phyloP scores from a whole-genome alignment of 2,888 invertebrate genomes.

The Drosophila nr. perissopoda region DNA sequence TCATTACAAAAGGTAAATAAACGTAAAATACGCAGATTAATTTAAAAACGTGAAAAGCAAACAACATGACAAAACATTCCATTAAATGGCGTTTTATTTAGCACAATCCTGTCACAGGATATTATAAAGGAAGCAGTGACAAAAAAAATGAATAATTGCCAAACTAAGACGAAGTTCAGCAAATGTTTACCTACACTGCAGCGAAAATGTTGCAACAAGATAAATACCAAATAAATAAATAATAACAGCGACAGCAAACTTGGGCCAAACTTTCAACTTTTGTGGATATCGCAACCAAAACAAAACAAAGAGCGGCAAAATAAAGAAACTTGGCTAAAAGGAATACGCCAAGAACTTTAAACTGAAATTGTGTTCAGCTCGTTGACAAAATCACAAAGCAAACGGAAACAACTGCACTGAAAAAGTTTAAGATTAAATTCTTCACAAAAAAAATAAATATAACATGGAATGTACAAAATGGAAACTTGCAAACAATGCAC shows the following conservation, averaged over 20 bases:
- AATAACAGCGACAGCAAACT: conserved; percentile 32
- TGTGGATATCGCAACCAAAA: conserved; percentile 17
- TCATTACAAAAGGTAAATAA: conserved; percentile 27
- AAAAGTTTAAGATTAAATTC: conserved; percentile 53
- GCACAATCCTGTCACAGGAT: conserved; percentile 20
- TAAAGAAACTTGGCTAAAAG: conserved; percentile 6
- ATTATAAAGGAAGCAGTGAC: conserved; percentile 11
- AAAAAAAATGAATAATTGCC: conserved; percentile 39
- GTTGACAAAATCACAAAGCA: conserved; percentile 54
- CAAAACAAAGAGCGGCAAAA: background rate
- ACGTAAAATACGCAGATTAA: conserved; percentile 31
- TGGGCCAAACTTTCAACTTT: conserved; percentile 34
- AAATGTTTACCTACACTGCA: conserved; percentile 47
- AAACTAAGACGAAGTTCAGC: conserved; percentile 36
- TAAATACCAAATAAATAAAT: conserved; percentile 55
- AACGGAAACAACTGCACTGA: conserved; percentile 22
- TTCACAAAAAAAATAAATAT: conserved; percentile 10
- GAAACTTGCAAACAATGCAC: conserved; percentile 51
- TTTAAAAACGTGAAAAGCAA: conserved; percentile 22
- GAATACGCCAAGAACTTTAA: conserved; percentile 41
- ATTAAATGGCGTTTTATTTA: conserved; percentile 34
- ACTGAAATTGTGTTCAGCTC: conserved; percentile 52
- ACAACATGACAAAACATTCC: conserved; percentile 22
- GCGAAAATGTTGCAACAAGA: conserved; percentile 48
- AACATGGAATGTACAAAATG: conserved; percentile 5